Evolutionary conservation across 2,797 vertebrate genomes (phyloP).

Genomic region (Margarornis squamiger): DNA sequence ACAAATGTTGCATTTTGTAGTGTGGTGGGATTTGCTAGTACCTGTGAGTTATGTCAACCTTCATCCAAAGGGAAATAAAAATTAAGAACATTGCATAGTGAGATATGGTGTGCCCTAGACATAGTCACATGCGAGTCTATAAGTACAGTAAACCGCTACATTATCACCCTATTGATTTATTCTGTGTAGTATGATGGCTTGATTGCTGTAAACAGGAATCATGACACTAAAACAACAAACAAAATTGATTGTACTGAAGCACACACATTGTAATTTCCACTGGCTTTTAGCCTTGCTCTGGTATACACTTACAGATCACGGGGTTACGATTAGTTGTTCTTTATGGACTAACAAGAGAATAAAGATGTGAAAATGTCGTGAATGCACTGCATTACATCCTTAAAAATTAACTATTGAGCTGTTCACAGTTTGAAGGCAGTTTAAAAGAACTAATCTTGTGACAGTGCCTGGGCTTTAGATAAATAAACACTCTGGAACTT

Average conservation of each 20-base stretch:
- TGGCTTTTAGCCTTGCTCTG: slow-evolving; percentile 5
- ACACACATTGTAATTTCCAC: slow-evolving; percentile 44
- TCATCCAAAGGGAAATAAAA: slow-evolving; percentile 47
- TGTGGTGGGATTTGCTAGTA: slow-evolving; percentile 24
- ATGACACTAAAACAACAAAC: slow-evolving; percentile 63
- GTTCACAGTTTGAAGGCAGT: not conserved
- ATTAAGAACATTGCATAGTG: not conserved
- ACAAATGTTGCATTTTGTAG: slow-evolving; percentile 14
- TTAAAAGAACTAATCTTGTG: not conserved
- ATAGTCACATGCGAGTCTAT: slow-evolving; percentile 1
- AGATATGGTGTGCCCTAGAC: not conserved
- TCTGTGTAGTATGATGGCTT: slow-evolving; percentile 19
- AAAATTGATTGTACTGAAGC: slow-evolving; percentile 53
- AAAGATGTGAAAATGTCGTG: not conserved
- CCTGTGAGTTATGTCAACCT: slow-evolving; percentile 18
- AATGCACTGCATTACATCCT: not conserved
- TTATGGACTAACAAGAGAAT: not conserved
- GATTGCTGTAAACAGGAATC: slow-evolving; percentile 64
- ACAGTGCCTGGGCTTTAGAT: not conserved
- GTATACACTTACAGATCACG: not conserved
- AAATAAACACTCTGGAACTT: not conserved
- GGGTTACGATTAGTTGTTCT: not conserved
- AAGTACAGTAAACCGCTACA: slow-evolving; percentile 55
- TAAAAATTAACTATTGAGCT: not conserved
- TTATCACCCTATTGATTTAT: slow-evolving; percentile 60